Conservation (phyloP, 2,888 invertebrate genomes). For the Drosophila demipolita region DNA sequence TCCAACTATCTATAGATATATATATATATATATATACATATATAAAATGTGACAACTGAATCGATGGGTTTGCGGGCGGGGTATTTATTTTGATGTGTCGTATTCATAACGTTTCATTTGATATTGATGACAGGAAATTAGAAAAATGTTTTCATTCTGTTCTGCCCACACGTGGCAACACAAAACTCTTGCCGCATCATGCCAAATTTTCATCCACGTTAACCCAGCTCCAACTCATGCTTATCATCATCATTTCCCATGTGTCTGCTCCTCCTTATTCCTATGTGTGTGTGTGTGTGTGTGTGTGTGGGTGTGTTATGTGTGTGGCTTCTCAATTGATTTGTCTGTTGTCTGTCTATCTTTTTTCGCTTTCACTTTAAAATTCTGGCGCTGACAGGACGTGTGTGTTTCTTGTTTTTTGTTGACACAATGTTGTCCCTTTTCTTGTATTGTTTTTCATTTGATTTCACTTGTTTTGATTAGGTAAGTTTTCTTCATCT, state of each 20-base stretch:
- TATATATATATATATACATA: background rate
- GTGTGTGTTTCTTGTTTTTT: constrained; percentile 9
- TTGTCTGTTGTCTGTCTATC: constrained; percentile 28
- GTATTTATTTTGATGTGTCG: constrained; percentile 21
- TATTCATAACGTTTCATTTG: constrained; percentile 70
- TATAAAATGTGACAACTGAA: constrained; percentile 42
- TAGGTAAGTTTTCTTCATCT: constrained; percentile 48
- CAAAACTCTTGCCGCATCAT: constrained; percentile 12
- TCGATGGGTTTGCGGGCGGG: constrained; percentile 4
- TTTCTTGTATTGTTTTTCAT: constrained; percentile 40
- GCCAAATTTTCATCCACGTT: constrained; percentile 6
- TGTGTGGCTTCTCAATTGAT: constrained; percentile 62
- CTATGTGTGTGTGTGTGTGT: too few species aligned
- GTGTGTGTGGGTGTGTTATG: background rate
- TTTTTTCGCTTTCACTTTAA: constrained; percentile 42
- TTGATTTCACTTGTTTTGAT: constrained; percentile 53
- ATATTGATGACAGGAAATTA: constrained; percentile 81
- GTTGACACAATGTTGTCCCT: constrained; percentile 49
- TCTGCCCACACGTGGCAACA: constrained; percentile 36
- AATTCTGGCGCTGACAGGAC: constrained; percentile 57
- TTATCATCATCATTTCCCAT: constrained; percentile 36
- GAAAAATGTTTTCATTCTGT: constrained; percentile 75
- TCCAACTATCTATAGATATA: background rate
- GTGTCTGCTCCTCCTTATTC: constrained; percentile 30
- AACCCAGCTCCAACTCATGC: background rate